Base-by-base conservation (phyloP, 1,140 invertebrate species). In the Nephotettix cincticeps region DNA sequence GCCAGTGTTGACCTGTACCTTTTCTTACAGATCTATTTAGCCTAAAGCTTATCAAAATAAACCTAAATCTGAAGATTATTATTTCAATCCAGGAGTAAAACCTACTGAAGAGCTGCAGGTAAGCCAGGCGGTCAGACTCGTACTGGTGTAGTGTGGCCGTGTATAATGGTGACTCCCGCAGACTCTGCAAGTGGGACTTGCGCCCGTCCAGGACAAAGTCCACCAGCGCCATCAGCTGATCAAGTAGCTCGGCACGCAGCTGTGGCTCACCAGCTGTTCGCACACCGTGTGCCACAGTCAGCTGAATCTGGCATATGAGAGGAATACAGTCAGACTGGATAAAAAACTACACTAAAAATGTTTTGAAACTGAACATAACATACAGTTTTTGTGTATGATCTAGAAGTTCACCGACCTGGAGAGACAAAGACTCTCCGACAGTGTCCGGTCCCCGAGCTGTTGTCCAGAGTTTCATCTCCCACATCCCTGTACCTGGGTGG, bases 171-270 rank as follows among this genome's bases (percentile, higher is more conserved):
- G 83, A 84, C 43, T 81, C 83, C 1, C 84, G 81, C 9, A 93
- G 82, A 73, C 90, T 93, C 23, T 91, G 86, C 29, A 93, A 77
- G 76, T 93, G 90, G 68, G 81, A 85, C 76, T 88, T 89, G 68
- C 88, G 87, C 0, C 91, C 91, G 76, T 93, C 90, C 28, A 96
- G 80, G 71, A 94, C 86, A 13, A 93, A 80, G 78, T 94, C 91
- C n/a, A 91, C 86, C 0, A 95, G 76, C 66, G 88, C 84, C 0
- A 92, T 82, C 29, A 93, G 79, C 76, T 94, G 91, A 54, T 90
- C 86, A 73, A 87, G 90, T 17, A 94, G 78, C 40, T 85, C 81
- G 66, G 84, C 85, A 67, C 79, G 82, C 0, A 86, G 43, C 0
- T 83, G 78, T 0, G 79, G 75, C 45, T 88, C 85, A 28, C 78